Base-by-base conservation (phyloP, 2,113 vertebrate species). In the Nannobrachium achirus region DNA sequence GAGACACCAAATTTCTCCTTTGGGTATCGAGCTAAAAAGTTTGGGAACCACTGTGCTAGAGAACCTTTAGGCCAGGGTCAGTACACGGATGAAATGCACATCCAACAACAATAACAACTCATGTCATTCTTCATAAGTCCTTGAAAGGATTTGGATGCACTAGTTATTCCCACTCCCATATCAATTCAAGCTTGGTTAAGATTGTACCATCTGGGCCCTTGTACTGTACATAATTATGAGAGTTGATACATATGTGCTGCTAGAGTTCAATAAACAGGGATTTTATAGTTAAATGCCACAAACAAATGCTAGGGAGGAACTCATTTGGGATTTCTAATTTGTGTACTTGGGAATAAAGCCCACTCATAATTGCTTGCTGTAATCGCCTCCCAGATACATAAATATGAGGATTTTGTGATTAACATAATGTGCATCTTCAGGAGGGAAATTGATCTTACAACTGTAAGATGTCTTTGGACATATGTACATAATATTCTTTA, bases 121-220 rank as follows among this genome's bases (percentile, higher is more conserved):
- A 95, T 97, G 97, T 96, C 94, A 96, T 95, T 96, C 95, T 97
- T 96, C 95, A 96, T 95, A 95, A 95, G 95, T 98, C 96, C 95
- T 97, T 96, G 95, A 96, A 94, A 95, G 82, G 94, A 94, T 94
- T 95, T 95, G 82, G 94, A 96, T 95, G 94, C 95, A 94, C 94
- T 94, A 94, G 95, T 94, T 92, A 95, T 94, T 94, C 94, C 94
- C 94, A 94, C 94, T 97, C 94, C 94, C 94, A 92, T 95, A 97
- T 98, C 98, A 97, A 98, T 96, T 96, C 95, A 95, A 94, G 92
- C 95, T 95, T 94, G 96, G 95, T 97, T 95, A 97, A 96, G 96
- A 97, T 93, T 95, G 94, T 96, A 96, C 96, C 95, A 97, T 98
- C 96, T 98, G 96, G 95, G 95, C 94, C 92, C 95, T 95, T 98